Base-by-base conservation (phyloP, 2,113 vertebrate species). In the Tauraco erythrolophus region DNA sequence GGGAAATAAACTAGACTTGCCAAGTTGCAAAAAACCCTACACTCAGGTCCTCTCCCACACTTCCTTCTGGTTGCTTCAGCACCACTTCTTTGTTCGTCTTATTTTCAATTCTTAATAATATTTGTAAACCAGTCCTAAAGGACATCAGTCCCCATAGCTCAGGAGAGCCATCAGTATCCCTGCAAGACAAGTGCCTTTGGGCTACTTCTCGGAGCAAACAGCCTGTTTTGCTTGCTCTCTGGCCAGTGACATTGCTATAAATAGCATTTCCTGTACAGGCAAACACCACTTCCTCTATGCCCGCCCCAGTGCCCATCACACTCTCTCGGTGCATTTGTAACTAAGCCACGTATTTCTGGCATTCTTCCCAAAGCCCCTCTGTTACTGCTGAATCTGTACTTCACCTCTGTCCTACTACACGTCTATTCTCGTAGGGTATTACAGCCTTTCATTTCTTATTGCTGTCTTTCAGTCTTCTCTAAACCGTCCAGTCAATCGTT, bases 281-380 rank as follows among this genome's bases (percentile, higher is more conserved):
- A 68, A 50, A 45, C 39, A 19, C 35, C 0, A 0, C 24, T 85
- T 92, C 60, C 78, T 51, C 56, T 9, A 1, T 66, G 61, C 46
- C 65, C 4, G 2, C 12, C 22, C 57, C n/a, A 4, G 28, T 60
- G 62, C 88, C 80, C 85, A 65, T 7, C 50, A 11, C 0, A 0
- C 7, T 33, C 48, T 21, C 71, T 43, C 2, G 0, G 2, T 14
- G 27, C 11, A 6, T 14, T 91, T 85, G 79, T 17, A 35, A 51
- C 19, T 4, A 23, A 90, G 60, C 70, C 22, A 8, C 0, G 0
- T 18, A 19, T 37, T 83, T 66, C 87, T 89, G 72, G n/a, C 58
- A 2, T 27, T 61, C 54, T 69, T 94, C 48, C 86, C 31, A 39
- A 62, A 72, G 68, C 30, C 62, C 19, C 57, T 83, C 53, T 1